Percentiles rank a stretch among this genome's conserved stretches.
Evolutionary conservation across 2,888 invertebrate genomes (phyloP).

Genomic region (Falcaria lacertinaria): DNA sequence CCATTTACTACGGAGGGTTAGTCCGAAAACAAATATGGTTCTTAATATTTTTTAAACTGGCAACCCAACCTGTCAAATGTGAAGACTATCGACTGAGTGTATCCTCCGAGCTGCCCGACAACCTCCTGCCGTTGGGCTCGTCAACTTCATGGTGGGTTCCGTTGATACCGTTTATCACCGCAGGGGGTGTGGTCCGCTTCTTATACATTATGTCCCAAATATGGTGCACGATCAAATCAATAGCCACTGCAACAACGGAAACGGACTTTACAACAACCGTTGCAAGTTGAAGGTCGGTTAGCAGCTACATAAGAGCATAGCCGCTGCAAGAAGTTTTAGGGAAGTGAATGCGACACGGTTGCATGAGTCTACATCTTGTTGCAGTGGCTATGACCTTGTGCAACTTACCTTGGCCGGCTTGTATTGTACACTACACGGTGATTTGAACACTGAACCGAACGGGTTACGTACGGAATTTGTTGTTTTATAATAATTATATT

Average conservation of each 20-base stretch:
- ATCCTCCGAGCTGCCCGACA: conserved; percentile 73
- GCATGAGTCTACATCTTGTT: conserved; percentile 39
- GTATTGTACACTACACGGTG: background rate
- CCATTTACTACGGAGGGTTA: no score
- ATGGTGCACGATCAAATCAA: conserved; percentile 99
- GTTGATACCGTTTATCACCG: conserved; percentile 55
- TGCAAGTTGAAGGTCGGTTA: conserved; percentile 22
- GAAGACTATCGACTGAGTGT: conserved; percentile 77
- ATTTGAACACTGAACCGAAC: background rate
- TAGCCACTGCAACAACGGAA: conserved; percentile 95
- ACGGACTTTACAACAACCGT: conserved; percentile 7
- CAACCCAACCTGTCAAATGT: no score
- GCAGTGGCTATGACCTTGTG: conserved; percentile 76
- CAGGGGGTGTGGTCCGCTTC: conserved; percentile 47
- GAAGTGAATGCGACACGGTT: conserved; percentile 17
- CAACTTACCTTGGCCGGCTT: conserved; percentile 42
- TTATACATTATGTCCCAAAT: conserved; percentile 95
- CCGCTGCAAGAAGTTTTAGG: conserved; percentile 64
- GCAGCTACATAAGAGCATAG: conserved; percentile 78
- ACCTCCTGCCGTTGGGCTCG: conserved; percentile 46
- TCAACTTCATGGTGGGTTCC: conserved; percentile 54
- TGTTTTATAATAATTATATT: no score
- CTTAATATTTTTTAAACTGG: no score
- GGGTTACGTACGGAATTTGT: background rate
- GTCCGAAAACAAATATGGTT: no score